Conservation (phyloP, 2,113 vertebrate genomes). For the Heteronetta atricapilla region DNA sequence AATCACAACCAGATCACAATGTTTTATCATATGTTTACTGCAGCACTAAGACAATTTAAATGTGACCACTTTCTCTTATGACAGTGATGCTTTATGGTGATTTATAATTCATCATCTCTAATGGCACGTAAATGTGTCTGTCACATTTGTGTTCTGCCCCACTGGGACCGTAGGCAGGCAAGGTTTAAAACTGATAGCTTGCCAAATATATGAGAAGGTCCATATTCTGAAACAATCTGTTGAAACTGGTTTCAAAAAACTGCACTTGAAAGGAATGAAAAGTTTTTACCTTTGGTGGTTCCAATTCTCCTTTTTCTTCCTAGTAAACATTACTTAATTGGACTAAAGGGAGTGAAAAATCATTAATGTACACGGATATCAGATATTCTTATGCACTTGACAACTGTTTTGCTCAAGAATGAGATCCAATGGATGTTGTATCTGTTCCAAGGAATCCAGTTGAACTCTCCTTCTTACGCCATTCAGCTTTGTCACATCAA, state of each 20-base stretch:
- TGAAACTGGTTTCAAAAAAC: background rate
- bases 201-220: background rate
- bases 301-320: background rate
- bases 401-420: background rate
- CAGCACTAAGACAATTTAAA: background rate
- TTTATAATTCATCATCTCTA: background rate
- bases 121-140: background rate
- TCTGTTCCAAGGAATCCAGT: background rate
- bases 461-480: background rate
- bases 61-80: background rate
- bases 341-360: background rate
- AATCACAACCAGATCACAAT: background rate
- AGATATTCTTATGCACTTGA: background rate
- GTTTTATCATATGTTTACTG: background rate
- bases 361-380: background rate
- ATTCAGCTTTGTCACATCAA: background rate
- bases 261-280: background rate
- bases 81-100: background rate
- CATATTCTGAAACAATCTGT: background rate
- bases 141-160: background rate
- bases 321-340: background rate
- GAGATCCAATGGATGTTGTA: background rate
- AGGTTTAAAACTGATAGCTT: background rate
- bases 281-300: background rate
- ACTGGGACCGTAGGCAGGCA: background rate